These are phyloP conservation scores for Maniola jurtina DNA, from an alignment of 1,140 invertebrate genomes.

Conservation along the genomic window DNA sequence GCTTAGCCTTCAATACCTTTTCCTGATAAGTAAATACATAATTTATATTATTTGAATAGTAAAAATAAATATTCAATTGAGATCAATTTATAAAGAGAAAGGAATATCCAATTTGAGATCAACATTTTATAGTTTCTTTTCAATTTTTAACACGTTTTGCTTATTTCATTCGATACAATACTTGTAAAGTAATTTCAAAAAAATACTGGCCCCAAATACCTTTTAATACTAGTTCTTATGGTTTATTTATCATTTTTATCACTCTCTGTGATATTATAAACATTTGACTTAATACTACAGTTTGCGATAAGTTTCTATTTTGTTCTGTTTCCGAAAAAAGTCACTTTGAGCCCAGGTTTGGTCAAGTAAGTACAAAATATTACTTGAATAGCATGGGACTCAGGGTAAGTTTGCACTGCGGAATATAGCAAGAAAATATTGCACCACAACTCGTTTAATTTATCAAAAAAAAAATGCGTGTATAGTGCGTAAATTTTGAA, in stretches of 20 bases:
- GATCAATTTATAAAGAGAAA: constrained; percentile 52
- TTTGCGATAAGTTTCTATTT: too few relatives aligned
- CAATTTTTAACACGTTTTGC: background rate
- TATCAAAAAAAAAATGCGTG: too few relatives aligned
- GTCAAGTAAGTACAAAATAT: too few relatives aligned
- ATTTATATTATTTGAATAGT: background rate
- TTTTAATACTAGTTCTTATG: constrained; percentile 23
- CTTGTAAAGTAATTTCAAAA: constrained; percentile 45
- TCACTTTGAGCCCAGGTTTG: too few relatives aligned
- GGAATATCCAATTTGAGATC: constrained; percentile 65
- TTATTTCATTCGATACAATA: constrained; percentile 19
- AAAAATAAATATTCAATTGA: constrained; percentile 35
- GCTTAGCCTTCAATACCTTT: too few relatives aligned
- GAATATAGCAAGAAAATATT: too few relatives aligned
- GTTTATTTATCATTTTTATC: constrained; percentile 9
- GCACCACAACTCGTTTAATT: too few relatives aligned
- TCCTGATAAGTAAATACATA: background rate
- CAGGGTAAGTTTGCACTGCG: too few relatives aligned
- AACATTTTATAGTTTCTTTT: constrained; percentile 26
- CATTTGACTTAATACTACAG: background rate
- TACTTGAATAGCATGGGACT: too few relatives aligned
- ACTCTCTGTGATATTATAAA: background rate
- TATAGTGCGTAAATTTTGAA: too few relatives aligned
- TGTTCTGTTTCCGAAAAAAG: too few relatives aligned
- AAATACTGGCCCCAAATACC: constrained; percentile 63